A percentile compares a stretch with the other conserved stretches of the same genome.
Evolutionary conservation across 2,888 invertebrate species (phyloP).

Genomic region (Callinectes sapidus): DNA sequence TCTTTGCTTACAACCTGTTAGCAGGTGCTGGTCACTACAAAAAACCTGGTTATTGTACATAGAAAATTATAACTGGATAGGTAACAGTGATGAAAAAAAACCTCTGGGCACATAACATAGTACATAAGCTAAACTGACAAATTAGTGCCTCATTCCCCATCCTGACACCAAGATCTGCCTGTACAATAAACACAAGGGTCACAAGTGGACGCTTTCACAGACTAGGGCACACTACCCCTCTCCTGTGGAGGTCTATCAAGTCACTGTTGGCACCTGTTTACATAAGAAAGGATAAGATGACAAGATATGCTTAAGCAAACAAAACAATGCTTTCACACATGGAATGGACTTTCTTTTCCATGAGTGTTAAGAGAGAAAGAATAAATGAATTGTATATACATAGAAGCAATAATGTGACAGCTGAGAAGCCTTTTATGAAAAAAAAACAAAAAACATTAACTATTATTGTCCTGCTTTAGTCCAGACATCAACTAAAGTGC

Average conservation of each 20-base stretch:
- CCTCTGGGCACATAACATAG: not conserved
- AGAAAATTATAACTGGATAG: not conserved
- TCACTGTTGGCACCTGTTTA: constrained; percentile 24
- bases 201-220: constrained; percentile 3
- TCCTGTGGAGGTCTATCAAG: constrained; percentile 8
- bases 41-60: constrained; percentile 10
- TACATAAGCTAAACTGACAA: constrained; percentile 18
- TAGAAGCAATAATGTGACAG: not conserved
- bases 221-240: not conserved
- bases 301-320: not conserved
- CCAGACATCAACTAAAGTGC: constrained; percentile 35
- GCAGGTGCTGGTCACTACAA: not conserved
- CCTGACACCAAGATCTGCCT: constrained; percentile 6
- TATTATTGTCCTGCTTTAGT: constrained; percentile 36
- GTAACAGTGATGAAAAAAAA: not conserved
- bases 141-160: not conserved
- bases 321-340: not conserved
- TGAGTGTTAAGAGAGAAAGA: not conserved
- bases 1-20: not conserved
- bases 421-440: not conserved
- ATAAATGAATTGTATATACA: constrained; percentile 26
- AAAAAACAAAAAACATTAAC: not conserved
- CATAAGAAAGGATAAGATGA: not conserved
- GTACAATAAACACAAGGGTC: not conserved
- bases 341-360: not conserved